Base-by-base conservation (phyloP, 2,888 invertebrate genomes). In the Metallyticus violacea region DNA sequence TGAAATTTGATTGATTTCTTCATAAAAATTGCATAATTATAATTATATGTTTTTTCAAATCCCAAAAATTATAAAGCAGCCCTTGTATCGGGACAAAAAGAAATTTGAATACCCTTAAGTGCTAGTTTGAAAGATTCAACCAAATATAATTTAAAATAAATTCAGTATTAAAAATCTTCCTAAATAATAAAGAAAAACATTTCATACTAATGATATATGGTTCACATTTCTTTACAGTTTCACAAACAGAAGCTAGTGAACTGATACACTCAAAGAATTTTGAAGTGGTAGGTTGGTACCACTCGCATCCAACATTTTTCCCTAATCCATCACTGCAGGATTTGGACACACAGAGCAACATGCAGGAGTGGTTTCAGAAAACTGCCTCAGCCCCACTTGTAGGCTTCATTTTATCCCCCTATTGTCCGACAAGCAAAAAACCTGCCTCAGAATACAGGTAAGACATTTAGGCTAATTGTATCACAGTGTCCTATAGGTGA, bases 271-370 rank as follows among this genome's bases (percentile, higher is more conserved):
- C 90, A 15, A 90, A 90, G 26, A 93, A 93, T 3, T 90, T 92
- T 89, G 90, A 91, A 26, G 93, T 95, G 86, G 93, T 95, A 87
- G 96, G 95, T 28, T 96, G 96, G 96, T 96, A 96, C 91, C 96
- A 96, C 93, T 96, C 96, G 30, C 96, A 96, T 92, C 96, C 96
- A 1, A 92, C 92, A 28, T 96, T 96, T 92, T 93, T 94, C 4
- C 93, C 95, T 0, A 93, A 94, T 90, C 96, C 96, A 0, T 96
- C 96, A 0, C 92, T 93, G 26, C 93, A 93, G 89, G 96, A 96
- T 92, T 92, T 96, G 88, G 93, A 93, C 89, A 94, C 95, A 77
- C 96, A 96, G 91, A 92, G 93, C 62, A 93, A 93, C 86, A 93
- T 94, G 89, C 95, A 95, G 91, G 91, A 92, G 79, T 93, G 93